Conservation (phyloP, 2,113 vertebrate species). For the Macrotus californicus region DNA sequence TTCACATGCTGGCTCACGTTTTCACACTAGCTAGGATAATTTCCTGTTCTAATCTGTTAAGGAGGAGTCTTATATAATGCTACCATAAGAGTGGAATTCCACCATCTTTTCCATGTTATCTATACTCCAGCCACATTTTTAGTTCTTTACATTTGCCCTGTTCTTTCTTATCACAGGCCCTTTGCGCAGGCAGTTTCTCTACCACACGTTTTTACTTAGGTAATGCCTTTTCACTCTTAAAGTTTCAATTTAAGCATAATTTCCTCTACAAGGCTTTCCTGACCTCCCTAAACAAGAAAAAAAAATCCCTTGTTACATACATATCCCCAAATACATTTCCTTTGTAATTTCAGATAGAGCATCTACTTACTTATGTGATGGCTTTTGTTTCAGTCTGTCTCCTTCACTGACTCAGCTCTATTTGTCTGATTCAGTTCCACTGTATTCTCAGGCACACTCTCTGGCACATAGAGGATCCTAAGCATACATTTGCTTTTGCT, state of each 20-base stretch:
- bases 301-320: background rate
- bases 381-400: background rate
- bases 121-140: background rate
- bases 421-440: background rate
- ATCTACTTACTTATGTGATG: background rate
- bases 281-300: background rate
- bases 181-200: background rate
- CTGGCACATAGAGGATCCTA: background rate
- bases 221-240: background rate
- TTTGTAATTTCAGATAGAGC: background rate
- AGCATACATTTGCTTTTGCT: background rate
- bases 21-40: background rate
- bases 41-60: background rate
- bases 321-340: background rate
- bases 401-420: background rate
- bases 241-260: background rate
- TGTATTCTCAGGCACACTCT: no score
- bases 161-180: background rate
- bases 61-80: background rate
- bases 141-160: background rate
- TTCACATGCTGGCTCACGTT: background rate
- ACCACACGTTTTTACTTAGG: background rate
- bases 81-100: background rate
- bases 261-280: background rate
- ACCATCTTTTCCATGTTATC: background rate